These are phyloP conservation scores for Gobio occitaniae DNA, from an alignment of 2,797 vertebrate genomes.

Conservation along the genomic window DNA sequence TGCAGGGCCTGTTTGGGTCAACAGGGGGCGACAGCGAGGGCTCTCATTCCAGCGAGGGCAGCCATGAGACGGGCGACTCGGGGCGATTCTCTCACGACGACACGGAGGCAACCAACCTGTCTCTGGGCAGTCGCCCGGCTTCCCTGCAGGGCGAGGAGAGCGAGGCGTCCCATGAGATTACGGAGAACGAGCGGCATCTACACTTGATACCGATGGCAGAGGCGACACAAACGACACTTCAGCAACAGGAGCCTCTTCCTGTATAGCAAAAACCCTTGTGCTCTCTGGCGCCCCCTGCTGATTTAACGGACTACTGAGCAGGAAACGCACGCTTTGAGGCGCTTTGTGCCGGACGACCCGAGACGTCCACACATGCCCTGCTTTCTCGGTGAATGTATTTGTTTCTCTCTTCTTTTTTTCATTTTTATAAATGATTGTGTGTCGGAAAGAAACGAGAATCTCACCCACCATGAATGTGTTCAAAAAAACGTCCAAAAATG, in stretches of 20 bases:
- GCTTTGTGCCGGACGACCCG: conserved; percentile 65
- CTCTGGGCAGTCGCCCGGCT: conserved; percentile 70
- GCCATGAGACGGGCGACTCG: conserved; percentile 91
- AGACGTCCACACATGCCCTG: conserved; percentile 64
- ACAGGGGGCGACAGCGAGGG: conserved; percentile 81
- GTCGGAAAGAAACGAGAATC: conserved; percentile 64
- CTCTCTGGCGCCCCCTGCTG: conserved; percentile 62
- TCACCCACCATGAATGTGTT: conserved; percentile 92
- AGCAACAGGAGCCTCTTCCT: conserved; percentile 42
- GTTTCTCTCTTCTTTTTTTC: conserved; percentile 58
- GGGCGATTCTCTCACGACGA: conserved; percentile 94
- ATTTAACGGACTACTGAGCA: conserved; percentile 82
- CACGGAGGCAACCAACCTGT: conserved; percentile 84
- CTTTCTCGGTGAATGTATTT: conserved; percentile 74
- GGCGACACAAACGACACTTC: conserved; percentile 51
- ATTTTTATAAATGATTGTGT: conserved; percentile 65
- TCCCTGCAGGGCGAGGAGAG: conserved; percentile 66
- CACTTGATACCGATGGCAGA: conserved; percentile 53
- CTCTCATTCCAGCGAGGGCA: conserved; percentile 92
- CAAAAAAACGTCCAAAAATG: too few species aligned
- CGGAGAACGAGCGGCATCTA: conserved; percentile 33
- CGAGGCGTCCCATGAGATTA: conserved; percentile 32
- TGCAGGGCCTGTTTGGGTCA: conserved; percentile 74
- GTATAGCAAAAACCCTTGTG: not conserved
- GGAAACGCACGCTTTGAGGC: conserved; percentile 49